These are phyloP conservation scores for Coregonus clupeaformis DNA, from an alignment of 2,113 vertebrate species.

Conservation along the genomic window DNA sequence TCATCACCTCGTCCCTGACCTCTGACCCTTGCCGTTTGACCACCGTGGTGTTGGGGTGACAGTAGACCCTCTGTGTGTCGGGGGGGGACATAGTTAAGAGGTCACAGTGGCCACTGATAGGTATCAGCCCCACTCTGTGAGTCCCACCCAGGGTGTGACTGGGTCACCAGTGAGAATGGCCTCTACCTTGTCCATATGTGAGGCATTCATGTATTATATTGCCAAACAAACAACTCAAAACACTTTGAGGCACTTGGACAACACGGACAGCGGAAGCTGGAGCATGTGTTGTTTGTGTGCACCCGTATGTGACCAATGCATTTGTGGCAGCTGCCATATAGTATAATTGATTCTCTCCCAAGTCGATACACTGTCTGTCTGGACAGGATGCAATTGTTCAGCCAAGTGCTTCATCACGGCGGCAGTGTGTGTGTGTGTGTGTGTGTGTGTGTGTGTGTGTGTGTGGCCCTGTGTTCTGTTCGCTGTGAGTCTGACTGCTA, in stretches of 20 bases:
- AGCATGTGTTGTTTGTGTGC: not conserved
- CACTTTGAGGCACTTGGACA: not conserved
- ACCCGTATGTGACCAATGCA: not conserved
- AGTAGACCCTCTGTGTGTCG: conserved; percentile 61
- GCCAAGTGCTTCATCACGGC: conserved; percentile 34
- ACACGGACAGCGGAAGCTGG: not conserved
- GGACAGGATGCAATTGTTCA: conserved; percentile 49
- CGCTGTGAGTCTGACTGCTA: not conserved
- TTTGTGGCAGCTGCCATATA: conserved; percentile 29
- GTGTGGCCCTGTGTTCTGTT: conserved; percentile 13
- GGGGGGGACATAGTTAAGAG: conserved; percentile 32
- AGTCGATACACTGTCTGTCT: conserved; percentile 44
- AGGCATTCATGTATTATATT: not conserved
- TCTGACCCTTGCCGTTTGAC: conserved; percentile 63
- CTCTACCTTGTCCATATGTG: not conserved
- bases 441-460: not conserved
- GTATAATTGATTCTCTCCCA: conserved; percentile 35
- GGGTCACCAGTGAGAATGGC: not conserved
- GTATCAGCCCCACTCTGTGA: not conserved
- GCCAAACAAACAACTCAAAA: not conserved
- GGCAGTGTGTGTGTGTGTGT: conserved; percentile 37
- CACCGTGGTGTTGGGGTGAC: conserved; percentile 57
- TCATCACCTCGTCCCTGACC: conserved; percentile 68
- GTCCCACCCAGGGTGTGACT: conserved; percentile 3
- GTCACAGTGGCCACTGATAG: conserved; percentile 50